A percentile compares a stretch with the other conserved stretches of the same genome.
phyloP scores from a whole-genome alignment of 2,797 vertebrate genomes.

The Molossus alvarezi region DNA sequence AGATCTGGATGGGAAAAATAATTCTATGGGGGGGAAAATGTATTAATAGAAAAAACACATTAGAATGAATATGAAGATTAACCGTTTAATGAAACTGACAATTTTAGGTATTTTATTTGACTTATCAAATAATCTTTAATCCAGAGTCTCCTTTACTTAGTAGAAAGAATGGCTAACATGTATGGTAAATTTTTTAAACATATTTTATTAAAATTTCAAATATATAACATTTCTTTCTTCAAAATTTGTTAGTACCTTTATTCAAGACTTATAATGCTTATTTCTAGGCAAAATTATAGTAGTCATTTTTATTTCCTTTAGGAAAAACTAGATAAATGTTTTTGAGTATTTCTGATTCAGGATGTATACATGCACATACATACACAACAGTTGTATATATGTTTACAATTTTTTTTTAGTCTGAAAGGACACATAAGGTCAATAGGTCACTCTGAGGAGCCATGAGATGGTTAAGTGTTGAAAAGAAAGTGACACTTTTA shows the following conservation, averaged over 20 bases:
- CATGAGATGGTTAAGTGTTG: constrained; percentile 28
- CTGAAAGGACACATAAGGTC: constrained; percentile 46
- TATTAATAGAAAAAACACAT: constrained; percentile 77
- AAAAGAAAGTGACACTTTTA: constrained; percentile 37
- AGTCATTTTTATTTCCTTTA: constrained; percentile 55
- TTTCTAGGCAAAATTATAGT: constrained; percentile 58
- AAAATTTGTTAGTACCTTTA: constrained; percentile 43
- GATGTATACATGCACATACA: neutral
- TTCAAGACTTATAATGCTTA: constrained; percentile 2
- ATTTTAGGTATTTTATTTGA: constrained; percentile 71
- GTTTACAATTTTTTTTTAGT: neutral
- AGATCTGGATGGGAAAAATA: constrained; percentile 97
- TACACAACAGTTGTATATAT: neutral
- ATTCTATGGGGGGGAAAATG: constrained; percentile 91
- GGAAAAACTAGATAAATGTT: constrained; percentile 33
- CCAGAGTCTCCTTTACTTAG: constrained; percentile 33
- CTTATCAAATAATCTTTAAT: constrained; percentile 72
- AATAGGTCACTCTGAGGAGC: neutral
- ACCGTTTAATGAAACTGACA: constrained; percentile 62
- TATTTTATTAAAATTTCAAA: constrained; percentile 70
- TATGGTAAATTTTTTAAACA: constrained; percentile 59
- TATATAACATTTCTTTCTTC: constrained; percentile 47
- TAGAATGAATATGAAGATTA: constrained; percentile 61
- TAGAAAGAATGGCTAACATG: constrained; percentile 52
- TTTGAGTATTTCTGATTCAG: constrained; percentile 5